Conservation (phyloP, 2,888 invertebrate species). For the Herminia tarsipennalis region DNA sequence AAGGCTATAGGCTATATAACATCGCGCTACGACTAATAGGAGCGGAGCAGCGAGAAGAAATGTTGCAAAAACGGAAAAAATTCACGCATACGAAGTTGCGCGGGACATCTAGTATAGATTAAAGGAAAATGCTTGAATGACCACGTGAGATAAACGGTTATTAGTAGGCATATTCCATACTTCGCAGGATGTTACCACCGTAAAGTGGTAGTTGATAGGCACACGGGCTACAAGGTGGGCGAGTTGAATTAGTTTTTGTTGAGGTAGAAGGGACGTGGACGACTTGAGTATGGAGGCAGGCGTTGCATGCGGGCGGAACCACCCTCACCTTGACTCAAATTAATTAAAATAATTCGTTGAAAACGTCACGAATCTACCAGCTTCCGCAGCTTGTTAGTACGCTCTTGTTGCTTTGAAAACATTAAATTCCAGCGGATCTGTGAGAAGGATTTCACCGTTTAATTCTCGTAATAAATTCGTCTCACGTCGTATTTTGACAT, state of each 20-base stretch:
- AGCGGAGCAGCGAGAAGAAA: no score
- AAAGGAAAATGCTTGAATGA: no score
- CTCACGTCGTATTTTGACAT: slow-evolving; percentile 49
- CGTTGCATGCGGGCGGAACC: slow-evolving; percentile 29
- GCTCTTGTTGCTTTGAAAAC: slow-evolving; percentile 57
- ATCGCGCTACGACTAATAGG: no score
- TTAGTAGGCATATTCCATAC: no score
- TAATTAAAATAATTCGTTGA: slow-evolving; percentile 65
- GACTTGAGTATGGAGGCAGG: slow-evolving; percentile 27
- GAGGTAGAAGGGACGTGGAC: slow-evolving; percentile 15
- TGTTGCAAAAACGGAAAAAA: no score
- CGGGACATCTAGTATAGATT: no score
- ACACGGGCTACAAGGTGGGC: slow-evolving; percentile 34
- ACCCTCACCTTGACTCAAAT: slow-evolving; percentile 52
- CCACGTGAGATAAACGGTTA: not conserved
- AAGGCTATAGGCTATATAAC: no score
- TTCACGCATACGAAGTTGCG: no score
- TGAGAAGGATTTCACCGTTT: slow-evolving; percentile 38
- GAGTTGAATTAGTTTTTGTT: slow-evolving; percentile 56
- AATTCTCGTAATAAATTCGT: slow-evolving; percentile 47
- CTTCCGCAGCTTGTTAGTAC: slow-evolving; percentile 56
- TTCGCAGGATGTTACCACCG: slow-evolving; percentile 11
- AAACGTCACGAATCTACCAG: slow-evolving; percentile 58
- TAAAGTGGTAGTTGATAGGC: slow-evolving; percentile 41
- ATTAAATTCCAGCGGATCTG: slow-evolving; percentile 46